These are phyloP conservation scores for Tinamus guttatus DNA, from an alignment of 2,113 vertebrate species.

Conservation along the genomic window DNA sequence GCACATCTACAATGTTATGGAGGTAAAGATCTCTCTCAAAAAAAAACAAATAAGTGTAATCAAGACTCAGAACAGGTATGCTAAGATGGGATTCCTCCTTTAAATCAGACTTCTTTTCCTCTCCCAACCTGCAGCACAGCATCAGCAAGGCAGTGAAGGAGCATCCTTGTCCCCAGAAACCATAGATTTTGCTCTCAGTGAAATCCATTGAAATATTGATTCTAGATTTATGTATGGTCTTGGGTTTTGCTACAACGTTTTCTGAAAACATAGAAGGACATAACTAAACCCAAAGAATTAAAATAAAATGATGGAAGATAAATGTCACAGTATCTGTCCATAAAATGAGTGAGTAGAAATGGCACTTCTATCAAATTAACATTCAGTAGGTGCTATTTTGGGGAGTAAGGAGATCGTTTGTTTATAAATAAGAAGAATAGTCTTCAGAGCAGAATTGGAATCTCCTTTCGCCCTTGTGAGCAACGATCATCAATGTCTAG, in stretches of 20 bases:
- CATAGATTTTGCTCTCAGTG: not conserved
- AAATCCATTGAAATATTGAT: not conserved
- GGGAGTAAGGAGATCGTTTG: not conserved
- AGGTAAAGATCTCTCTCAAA: not conserved
- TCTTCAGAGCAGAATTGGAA: not conserved
- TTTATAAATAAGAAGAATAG: not conserved
- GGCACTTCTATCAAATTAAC: not conserved
- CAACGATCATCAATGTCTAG: not conserved
- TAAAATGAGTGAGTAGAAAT: not conserved
- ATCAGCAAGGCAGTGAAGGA: not conserved
- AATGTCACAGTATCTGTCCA: not conserved
- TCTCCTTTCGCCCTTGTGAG: rapidly evolving
- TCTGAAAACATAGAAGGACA: not conserved
- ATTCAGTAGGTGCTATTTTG: not conserved
- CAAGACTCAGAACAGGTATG: not conserved
- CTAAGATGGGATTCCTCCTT: not conserved
- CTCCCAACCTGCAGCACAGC: not conserved
- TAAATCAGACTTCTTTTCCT: not conserved
- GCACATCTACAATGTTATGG: not conserved
- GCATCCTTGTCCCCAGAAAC: not conserved
- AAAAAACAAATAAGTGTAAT: not conserved
- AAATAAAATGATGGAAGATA: not conserved
- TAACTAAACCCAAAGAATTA: not conserved
- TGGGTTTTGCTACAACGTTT: not conserved
- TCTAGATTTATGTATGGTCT: not conserved